Percentiles rank a stretch among this genome's conserved stretches.
Evolutionary conservation across 2,797 vertebrate genomes (phyloP).

Genomic region (Danio tinwini): DNA sequence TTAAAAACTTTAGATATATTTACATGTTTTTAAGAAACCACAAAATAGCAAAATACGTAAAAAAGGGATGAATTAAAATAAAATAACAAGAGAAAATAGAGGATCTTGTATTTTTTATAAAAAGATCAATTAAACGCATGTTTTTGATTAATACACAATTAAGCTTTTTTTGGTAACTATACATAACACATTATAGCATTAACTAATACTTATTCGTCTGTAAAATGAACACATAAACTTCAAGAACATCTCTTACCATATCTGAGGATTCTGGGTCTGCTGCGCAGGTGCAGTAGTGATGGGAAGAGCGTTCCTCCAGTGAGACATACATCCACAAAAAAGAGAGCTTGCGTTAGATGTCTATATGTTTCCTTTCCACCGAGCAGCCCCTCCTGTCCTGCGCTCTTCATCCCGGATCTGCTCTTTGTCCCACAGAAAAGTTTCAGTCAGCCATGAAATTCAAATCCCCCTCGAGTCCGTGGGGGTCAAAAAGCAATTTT

Average conservation of each 20-base stretch:
- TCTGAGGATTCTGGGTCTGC: background rate
- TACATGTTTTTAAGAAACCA: no score
- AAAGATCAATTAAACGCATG: no score
- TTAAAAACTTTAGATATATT: no score
- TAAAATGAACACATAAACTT: background rate
- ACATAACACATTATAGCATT: background rate
- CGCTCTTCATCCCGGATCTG: conserved; percentile 76
- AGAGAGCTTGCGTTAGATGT: no score
- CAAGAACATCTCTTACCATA: conserved; percentile 31
- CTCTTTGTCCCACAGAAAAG: conserved; percentile 73
- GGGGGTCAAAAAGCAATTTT: background rate
- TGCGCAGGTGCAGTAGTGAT: background rate
- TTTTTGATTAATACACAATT: background rate
- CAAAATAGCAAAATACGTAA: no score
- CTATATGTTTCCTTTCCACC: conserved; percentile 10
- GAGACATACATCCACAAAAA: background rate
- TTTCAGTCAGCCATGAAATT: conserved; percentile 77
- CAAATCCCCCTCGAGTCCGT: conserved; percentile 69
- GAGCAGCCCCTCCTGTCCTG: conserved; percentile 40
- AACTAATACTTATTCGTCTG: background rate
- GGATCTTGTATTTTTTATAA: no score
- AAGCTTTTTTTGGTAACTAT: background rate
- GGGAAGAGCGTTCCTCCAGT: background rate
- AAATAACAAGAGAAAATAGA: no score
- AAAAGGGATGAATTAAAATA: no score